Conservation (phyloP, 2,888 invertebrate genomes). For the Operophtera brumata region DNA sequence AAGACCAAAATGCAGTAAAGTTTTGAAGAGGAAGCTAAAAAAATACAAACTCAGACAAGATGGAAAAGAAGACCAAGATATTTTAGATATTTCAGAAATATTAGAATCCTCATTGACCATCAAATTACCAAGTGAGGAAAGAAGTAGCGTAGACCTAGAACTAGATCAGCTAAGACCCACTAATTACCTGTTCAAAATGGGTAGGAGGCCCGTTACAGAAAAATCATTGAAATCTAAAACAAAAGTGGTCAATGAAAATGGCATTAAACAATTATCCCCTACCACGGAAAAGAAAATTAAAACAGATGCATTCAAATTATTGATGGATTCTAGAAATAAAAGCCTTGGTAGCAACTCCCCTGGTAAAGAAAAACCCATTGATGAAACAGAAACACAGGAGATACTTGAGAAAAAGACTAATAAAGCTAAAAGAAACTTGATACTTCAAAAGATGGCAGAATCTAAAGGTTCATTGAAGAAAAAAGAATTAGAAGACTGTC, state of each 20-base stretch:
- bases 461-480: constrained; percentile 82
- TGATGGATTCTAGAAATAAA: constrained; percentile 85
- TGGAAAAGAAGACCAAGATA: constrained; percentile 70
- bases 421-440: constrained; percentile 73
- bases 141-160: constrained; percentile 29
- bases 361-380: constrained; percentile 72
- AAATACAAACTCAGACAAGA: constrained; percentile 68
- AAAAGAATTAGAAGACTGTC: constrained; percentile 78
- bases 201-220: constrained; percentile 47
- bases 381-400: constrained; percentile 48
- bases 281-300: constrained; percentile 51
- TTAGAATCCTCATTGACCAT: constrained; percentile 56
- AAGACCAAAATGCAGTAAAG: constrained; percentile 54
- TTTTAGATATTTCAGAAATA: constrained; percentile 64
- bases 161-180: constrained; percentile 44
- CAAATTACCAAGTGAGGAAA: constrained; percentile 52
- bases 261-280: constrained; percentile 17
- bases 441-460: constrained; percentile 83
- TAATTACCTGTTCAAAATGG: constrained; percentile 69
- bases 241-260: constrained; percentile 14
- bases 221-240: constrained; percentile 23
- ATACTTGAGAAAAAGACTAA: constrained; percentile 49
- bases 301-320: constrained; percentile 82
- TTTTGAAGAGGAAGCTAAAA: constrained; percentile 62
- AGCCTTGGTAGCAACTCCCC: constrained; percentile 83